A percentile compares a stretch with the other conserved stretches of the same genome.
Conservation (phyloP, 1,140 invertebrate species). For the Gryon sp. region DNA sequence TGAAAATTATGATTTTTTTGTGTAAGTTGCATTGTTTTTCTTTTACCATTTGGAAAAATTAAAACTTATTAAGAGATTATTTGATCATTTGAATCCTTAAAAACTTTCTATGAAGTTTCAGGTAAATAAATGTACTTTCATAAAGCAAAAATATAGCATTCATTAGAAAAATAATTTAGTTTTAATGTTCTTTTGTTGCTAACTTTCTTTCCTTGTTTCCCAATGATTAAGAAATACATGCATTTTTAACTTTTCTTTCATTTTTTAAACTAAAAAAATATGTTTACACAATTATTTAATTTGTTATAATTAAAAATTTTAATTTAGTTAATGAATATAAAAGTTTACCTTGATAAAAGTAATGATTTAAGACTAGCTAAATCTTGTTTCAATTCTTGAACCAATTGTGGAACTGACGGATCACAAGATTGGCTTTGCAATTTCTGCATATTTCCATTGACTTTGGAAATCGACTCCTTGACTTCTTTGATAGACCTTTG, state of each 20-base stretch:
- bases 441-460: slow-evolving; percentile 81
- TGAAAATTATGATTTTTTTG: background rate
- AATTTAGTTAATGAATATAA: slow-evolving; percentile 6
- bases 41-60: background rate
- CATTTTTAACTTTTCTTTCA: slow-evolving; percentile 7
- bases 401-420: slow-evolving; percentile 80
- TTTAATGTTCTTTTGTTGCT: slow-evolving; percentile 1
- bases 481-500: slow-evolving; percentile 82
- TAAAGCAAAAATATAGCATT: slow-evolving; percentile 1
- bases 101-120: slow-evolving; percentile 21
- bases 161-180: background rate
- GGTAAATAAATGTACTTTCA: slow-evolving; percentile 5
- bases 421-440: slow-evolving; percentile 79
- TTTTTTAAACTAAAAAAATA: too few species aligned
- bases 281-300: background rate
- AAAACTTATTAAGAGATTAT: background rate
- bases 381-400: slow-evolving; percentile 86
- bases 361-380: slow-evolving; percentile 88
- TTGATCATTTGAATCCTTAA: background rate
- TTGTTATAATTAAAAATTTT: slow-evolving; percentile 36
- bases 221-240: background rate
- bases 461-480: slow-evolving; percentile 81
- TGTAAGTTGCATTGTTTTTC: background rate
- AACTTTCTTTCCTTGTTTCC: slow-evolving; percentile 7
- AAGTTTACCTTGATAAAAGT: slow-evolving; percentile 84